Conservation (phyloP, 2,888 invertebrate genomes). For the Aleiodes testaceus region DNA sequence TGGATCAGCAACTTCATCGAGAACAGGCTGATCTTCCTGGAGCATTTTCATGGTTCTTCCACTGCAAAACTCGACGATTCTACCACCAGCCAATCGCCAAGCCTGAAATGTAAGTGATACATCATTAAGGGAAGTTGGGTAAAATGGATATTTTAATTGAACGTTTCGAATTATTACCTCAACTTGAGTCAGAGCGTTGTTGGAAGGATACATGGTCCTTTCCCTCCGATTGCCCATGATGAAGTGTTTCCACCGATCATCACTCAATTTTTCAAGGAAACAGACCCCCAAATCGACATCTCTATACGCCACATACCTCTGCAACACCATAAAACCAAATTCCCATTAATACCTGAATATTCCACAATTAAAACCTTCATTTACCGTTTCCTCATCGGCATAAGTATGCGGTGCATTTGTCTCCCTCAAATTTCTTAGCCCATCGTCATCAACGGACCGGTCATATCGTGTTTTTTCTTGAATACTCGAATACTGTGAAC, state of each 20-base stretch:
- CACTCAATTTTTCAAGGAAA: constrained; percentile 70
- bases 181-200: constrained; percentile 68
- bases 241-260: constrained; percentile 46
- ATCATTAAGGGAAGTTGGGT: background rate
- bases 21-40: constrained; percentile 60
- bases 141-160: too few species aligned
- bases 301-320: constrained; percentile 30
- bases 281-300: constrained; percentile 68
- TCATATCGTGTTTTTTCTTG: constrained; percentile 64
- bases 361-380: background rate
- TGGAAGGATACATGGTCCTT: constrained; percentile 64
- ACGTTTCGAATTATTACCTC: constrained; percentile 69
- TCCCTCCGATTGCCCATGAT: constrained; percentile 43
- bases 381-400: constrained; percentile 64
- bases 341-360: background rate
- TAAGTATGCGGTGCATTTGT: constrained; percentile 56
- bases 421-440: constrained; percentile 30
- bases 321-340: background rate
- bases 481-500: constrained; percentile 27
- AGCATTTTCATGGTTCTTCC: constrained; percentile 72
- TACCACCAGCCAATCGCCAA: constrained; percentile 72
- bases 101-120: constrained; percentile 62
- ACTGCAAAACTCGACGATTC: constrained; percentile 73
- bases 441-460: constrained; percentile 54
- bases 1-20: constrained; percentile 52